These are phyloP conservation scores for Coracias cyanogaster DNA, from an alignment of 2,797 vertebrate species.

Conservation along the genomic window DNA sequence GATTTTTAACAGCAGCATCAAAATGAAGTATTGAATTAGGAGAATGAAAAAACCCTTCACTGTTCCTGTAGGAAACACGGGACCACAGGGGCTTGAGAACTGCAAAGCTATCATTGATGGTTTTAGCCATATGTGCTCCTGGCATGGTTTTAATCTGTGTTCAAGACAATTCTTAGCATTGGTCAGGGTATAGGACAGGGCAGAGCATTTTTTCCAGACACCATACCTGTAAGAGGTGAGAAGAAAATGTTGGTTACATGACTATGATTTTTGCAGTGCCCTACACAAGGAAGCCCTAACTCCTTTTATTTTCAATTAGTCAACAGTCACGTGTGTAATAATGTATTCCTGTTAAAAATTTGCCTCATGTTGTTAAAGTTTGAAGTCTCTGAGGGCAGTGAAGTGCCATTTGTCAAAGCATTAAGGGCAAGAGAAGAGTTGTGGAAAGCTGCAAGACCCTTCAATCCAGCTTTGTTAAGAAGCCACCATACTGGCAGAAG, in stretches of 20 bases:
- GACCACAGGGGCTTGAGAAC: neutral
- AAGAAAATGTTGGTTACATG: neutral
- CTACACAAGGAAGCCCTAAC: neutral
- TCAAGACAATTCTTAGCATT: neutral
- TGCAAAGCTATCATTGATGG: rapidly evolving
- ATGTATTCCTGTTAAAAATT: neutral
- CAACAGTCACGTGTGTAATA: neutral
- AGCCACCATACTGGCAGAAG: neutral
- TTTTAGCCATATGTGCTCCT: neutral
- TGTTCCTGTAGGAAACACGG: neutral
- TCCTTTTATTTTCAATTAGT: neutral
- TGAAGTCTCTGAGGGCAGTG: neutral
- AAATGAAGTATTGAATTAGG: neutral
- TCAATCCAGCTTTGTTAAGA: neutral
- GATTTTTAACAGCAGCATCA: neutral
- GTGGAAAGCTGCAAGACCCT: neutral
- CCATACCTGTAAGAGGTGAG: neutral
- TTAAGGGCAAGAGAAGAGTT: neutral
- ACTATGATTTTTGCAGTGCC: neutral
- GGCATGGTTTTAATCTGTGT: neutral
- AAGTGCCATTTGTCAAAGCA: neutral
- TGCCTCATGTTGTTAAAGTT: neutral
- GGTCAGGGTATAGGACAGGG: neutral
- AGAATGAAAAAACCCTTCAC: neutral
- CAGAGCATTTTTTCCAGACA: neutral